These are phyloP conservation scores for Machimus atricapillus DNA, from an alignment of 2,888 invertebrate genomes.

Conservation along the genomic window DNA sequence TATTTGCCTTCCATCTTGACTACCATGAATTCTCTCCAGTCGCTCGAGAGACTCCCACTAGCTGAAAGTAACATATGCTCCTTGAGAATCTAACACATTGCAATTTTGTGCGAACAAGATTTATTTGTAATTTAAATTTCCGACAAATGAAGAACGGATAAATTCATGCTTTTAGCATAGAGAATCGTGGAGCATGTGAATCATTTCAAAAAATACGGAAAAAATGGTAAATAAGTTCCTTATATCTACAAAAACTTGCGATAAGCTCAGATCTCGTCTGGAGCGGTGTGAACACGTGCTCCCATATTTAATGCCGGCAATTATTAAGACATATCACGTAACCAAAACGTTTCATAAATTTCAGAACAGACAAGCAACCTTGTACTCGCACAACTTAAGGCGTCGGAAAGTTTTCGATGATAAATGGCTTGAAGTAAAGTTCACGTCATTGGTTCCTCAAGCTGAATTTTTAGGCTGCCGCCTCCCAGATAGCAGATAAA, in stretches of 20 bases:
- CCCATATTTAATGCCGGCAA: constrained; percentile 45
- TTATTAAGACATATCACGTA: constrained; percentile 48
- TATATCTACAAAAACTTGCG: neutral
- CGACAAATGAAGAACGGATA: neutral
- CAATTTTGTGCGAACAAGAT: neutral
- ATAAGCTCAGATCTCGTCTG: neutral
- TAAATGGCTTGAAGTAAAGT: constrained; percentile 32
- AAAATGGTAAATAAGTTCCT: neutral
- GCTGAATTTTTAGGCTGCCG: neutral
- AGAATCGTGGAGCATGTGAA: neutral
- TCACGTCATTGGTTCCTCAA: constrained; percentile 37
- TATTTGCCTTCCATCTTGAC: neutral
- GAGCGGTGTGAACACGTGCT: constrained; percentile 11
- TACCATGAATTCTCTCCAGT: neutral
- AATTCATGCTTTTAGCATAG: neutral
- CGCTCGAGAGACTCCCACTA: neutral
- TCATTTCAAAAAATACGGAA: neutral
- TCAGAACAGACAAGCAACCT: constrained; percentile 17
- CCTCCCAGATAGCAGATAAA: neutral
- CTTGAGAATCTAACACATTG: neutral
- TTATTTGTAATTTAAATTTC: constrained; percentile 28
- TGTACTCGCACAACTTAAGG: constrained; percentile 21
- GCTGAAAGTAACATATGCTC: neutral
- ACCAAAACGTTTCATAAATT: constrained; percentile 45
- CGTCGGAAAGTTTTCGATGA: constrained; percentile 34